Base-by-base conservation (phyloP, 2,888 invertebrate genomes). In the Clostera curtula region DNA sequence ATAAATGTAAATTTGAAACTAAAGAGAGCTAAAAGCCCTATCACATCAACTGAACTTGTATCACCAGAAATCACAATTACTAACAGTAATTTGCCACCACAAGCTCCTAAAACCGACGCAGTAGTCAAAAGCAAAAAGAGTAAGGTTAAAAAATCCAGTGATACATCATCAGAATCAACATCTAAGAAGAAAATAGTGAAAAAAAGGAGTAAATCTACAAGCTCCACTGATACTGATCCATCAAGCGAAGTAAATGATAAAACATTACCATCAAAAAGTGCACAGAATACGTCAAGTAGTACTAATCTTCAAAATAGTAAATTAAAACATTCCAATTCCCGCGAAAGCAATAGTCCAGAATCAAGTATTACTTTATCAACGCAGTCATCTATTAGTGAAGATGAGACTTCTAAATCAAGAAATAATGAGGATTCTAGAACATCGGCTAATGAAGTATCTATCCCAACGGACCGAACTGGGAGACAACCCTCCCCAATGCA, bases 361-460 rank as follows among this genome's bases (percentile, higher is more conserved):
- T 67, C 85, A 34, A 82, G 82, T 60, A 50, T 70, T n/a, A 79
- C 87, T 26, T 83, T 85, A 60, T 82, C 79, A 19, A 87, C 79
- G 33, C 84, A 71, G 46, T 80, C 76, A 29, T 85, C 85, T 16
- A 60, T 84, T 25, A 83, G 83, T 39, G 85, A 84, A 56, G 76
- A 86, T 38, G 83, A 80, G 41, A 69, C 62, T 27, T 49, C 62
- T 2, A 74, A 74, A 42, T 70, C 69, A 3, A 67, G 64, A 47
- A 48, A 45, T 5, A 49, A 50, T 30, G 75, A 79, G 17, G 28
- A 63, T 10, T 86, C 87, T 1, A 75, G 86, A 49, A 87, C 87
- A 16, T 89, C 87, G 9, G 85, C 86, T 17, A 88, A 88, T 56
- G 88, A 88, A 49, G 57, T 80, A 22, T 86, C 86, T 1, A 49